A percentile compares a stretch with the other conserved stretches of the same genome.
Conservation (phyloP, 2,113 vertebrate species). For the Pristiophorus japonicus region DNA sequence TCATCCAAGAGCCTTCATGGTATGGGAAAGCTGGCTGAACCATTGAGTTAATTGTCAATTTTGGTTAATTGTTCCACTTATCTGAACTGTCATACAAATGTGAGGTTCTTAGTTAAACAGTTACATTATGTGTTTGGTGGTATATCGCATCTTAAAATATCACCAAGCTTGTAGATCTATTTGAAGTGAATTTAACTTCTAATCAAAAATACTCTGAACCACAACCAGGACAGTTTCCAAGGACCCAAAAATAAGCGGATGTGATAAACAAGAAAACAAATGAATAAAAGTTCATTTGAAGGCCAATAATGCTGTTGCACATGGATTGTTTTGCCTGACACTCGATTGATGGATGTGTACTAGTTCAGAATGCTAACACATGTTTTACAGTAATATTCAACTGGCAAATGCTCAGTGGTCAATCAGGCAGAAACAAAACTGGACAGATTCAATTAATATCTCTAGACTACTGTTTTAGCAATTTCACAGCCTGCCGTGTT, state of each 20-base stretch:
- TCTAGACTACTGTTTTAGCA: background rate
- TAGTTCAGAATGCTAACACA: background rate
- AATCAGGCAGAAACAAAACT: background rate
- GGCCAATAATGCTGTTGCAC: background rate
- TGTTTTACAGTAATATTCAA: constrained; percentile 2
- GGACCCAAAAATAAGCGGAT: too few species aligned
- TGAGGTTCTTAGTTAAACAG: background rate
- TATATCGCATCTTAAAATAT: background rate
- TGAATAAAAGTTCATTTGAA: constrained; percentile 1
- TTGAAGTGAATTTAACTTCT: background rate
- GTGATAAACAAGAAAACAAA: background rate
- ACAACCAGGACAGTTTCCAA: background rate
- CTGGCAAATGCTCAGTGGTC: background rate
- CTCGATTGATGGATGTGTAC: background rate
- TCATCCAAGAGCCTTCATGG: background rate
- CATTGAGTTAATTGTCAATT: background rate
- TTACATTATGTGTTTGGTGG: background rate
- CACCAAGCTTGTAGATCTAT: background rate
- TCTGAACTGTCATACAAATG: background rate
- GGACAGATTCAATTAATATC: constrained; percentile 1
- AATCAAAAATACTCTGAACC: background rate
- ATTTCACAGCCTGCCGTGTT: background rate
- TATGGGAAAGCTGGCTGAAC: background rate
- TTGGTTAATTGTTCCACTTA: background rate
- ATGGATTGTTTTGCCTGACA: background rate